Base-by-base conservation (phyloP, 1,140 invertebrate genomes). In the Prorops nasuta region DNA sequence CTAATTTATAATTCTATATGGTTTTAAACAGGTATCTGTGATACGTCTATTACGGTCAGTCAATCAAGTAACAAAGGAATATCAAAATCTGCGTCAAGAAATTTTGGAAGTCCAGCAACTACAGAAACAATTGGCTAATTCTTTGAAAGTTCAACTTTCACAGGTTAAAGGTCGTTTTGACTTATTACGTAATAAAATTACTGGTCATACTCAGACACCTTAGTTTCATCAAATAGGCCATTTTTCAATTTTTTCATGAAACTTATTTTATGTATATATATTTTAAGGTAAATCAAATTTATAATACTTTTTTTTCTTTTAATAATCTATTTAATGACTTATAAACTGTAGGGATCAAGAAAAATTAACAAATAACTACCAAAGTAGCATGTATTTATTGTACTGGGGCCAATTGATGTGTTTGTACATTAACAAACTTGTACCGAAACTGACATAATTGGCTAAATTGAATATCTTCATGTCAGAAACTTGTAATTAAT, bases 1-100 rank as follows among this genome's bases (percentile, higher is more conserved):
- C 15, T 10, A 18, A 31, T 54, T 44, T 12, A 10, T 47, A 1
- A n/a, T 20, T 50, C 53, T 55, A 54, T 45, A 46, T 45, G 20
- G 35, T 48, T 60, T 52, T 44, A 15, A 62, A 57, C 54, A 70
- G 69, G 71, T 81, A 49, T 80, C 80, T 51, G 79, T 82, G 8
- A 64, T 81, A 53, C 76, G 78, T 57, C 67, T 83, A 39, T 63
- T 83, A 31, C 78, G 78, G 53, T 80, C 80, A 31, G 80, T 83
- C 51, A 80, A 79, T 37, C 79, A 82, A 66, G 80, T 83, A 16
- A 80, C 72, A 63, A 76, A 81, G 62, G 81, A 83, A 60, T 82
- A 83, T 58, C 77, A 81, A 57, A 79, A 77, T 16, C 64, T 83
- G 35, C 77, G 79, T 38, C 77, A 81, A 68, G 81, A 83, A 63